A percentile compares a stretch with the other conserved stretches of the same genome.
These are phyloP conservation scores for Clunio marinus DNA, from an alignment of 2,888 invertebrate genomes.

Conservation along the genomic window DNA sequence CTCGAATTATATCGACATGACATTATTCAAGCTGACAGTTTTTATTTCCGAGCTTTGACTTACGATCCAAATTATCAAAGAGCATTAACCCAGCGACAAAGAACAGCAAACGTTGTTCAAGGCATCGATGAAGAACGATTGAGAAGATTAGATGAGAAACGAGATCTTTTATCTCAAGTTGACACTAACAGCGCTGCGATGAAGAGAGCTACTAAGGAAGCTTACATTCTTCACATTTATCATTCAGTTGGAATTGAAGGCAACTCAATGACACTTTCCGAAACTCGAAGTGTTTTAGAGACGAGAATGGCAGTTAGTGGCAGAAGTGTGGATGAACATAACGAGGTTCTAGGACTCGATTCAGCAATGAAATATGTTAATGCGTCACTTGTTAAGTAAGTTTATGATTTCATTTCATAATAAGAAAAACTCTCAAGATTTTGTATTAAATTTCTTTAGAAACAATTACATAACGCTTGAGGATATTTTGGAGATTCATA, in stretches of 20 bases:
- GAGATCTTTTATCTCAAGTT: slow-evolving; percentile 74
- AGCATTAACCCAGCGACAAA: slow-evolving; percentile 72
- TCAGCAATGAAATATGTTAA: slow-evolving; percentile 91
- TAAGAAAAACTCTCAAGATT: neutral
- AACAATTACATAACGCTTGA: slow-evolving; percentile 73
- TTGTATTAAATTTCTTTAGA: slow-evolving; percentile 48
- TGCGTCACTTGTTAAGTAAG: slow-evolving; percentile 57
- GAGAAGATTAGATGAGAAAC: slow-evolving; percentile 57
- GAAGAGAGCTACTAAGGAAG: slow-evolving; percentile 85
- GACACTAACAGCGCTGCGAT: slow-evolving; percentile 76
- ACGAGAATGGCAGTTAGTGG: slow-evolving; percentile 81
- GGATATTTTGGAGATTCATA: slow-evolving; percentile 89
- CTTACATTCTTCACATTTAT: slow-evolving; percentile 93
- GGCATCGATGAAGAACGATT: slow-evolving; percentile 66
- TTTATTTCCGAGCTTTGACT: slow-evolving; percentile 80
- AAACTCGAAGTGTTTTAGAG: slow-evolving; percentile 87
- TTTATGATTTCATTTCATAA: neutral
- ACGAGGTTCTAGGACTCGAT: slow-evolving; percentile 92
- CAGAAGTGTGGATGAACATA: slow-evolving; percentile 93
- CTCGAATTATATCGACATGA: slow-evolving; percentile 80
- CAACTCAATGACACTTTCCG: slow-evolving; percentile 90
- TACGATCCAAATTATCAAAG: slow-evolving; percentile 78
- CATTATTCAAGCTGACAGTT: slow-evolving; percentile 82
- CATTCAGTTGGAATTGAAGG: slow-evolving; percentile 97
- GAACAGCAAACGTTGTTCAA: slow-evolving; percentile 85